Conservation (phyloP, 2,113 vertebrate species). For the Hymenochirus boettgeri region DNA sequence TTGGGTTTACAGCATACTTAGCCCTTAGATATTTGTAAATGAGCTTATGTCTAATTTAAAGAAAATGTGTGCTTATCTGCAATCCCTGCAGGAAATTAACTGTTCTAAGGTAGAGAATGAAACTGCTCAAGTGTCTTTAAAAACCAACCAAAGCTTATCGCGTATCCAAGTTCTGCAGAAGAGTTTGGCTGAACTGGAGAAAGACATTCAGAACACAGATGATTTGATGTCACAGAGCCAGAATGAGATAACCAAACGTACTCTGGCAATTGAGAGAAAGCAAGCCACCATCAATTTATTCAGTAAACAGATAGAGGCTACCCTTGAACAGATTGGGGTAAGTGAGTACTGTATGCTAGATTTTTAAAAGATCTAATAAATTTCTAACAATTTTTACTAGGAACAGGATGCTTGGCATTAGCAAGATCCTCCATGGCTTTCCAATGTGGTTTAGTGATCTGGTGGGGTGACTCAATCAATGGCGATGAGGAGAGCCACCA, state of each 20-base stretch:
- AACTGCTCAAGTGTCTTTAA: slow-evolving; percentile 56
- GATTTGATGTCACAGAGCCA: slow-evolving; percentile 59
- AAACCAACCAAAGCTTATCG: slow-evolving; percentile 57
- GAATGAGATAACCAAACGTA: slow-evolving; percentile 57
- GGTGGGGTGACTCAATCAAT: no score
- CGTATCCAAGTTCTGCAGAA: slow-evolving; percentile 56
- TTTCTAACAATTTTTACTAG: no score
- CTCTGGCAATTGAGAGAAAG: slow-evolving; percentile 61
- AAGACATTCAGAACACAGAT: slow-evolving; percentile 57
- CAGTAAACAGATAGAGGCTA: slow-evolving; percentile 70
- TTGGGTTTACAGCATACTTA: no score
- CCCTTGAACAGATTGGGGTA: slow-evolving; percentile 74
- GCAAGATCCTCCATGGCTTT: no score
- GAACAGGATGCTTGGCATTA: no score
- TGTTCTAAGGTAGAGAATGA: slow-evolving; percentile 73
- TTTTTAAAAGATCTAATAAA: no score
- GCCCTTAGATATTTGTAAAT: no score
- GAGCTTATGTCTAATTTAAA: no score
- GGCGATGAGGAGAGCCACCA: no score
- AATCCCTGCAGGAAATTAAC: slow-evolving; percentile 63
- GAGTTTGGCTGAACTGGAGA: slow-evolving; percentile 60
- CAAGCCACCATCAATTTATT: slow-evolving; percentile 56
- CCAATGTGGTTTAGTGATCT: no score
- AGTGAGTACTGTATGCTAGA: slow-evolving; percentile 30
- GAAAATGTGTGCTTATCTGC: no score